Evolutionary conservation across 2,113 vertebrate genomes (phyloP).

Genomic region (Plotosus lineatus): DNA sequence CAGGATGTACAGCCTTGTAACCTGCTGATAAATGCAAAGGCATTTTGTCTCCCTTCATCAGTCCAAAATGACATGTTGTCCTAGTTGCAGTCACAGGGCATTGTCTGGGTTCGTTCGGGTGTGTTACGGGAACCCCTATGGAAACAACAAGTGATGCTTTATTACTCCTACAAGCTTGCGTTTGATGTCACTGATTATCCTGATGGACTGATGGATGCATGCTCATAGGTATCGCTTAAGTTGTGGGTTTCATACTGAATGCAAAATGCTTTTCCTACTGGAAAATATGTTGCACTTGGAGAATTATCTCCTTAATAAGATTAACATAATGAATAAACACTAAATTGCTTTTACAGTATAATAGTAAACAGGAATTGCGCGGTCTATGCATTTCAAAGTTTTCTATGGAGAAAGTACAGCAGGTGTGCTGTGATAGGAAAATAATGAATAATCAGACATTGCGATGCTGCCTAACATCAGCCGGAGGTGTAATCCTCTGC

Average conservation of each 20-base stretch:
- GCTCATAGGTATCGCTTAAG: conserved; percentile 23
- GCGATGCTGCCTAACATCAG: not conserved
- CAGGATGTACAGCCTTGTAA: not conserved
- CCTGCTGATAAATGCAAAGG: not conserved
- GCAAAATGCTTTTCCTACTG: not conserved
- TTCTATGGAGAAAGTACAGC: not conserved
- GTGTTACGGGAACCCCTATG: conserved; percentile 29
- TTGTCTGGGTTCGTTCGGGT: conserved; percentile 41
- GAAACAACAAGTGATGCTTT: conserved; percentile 14
- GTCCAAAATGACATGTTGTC: not conserved
- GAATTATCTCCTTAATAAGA: conserved; percentile 9
- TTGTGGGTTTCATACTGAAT: conserved; percentile 18
- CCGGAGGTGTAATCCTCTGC: too few relatives aligned
- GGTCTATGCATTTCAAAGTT: not conserved
- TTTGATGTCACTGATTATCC: conserved; percentile 39
- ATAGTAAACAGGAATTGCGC: not conserved
- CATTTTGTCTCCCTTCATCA: conserved; percentile 7
- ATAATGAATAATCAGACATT: not conserved
- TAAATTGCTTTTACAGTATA: conserved; percentile 9
- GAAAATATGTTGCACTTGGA: not conserved
- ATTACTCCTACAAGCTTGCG: conserved; percentile 24
- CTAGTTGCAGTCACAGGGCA: conserved; percentile 22
- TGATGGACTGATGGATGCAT: conserved; percentile 30
- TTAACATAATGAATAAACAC: conserved; percentile 11
- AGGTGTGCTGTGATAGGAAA: not conserved